These are phyloP conservation scores for Brassicogethes aeneus DNA, from an alignment of 2,888 invertebrate species.

Conservation along the genomic window DNA sequence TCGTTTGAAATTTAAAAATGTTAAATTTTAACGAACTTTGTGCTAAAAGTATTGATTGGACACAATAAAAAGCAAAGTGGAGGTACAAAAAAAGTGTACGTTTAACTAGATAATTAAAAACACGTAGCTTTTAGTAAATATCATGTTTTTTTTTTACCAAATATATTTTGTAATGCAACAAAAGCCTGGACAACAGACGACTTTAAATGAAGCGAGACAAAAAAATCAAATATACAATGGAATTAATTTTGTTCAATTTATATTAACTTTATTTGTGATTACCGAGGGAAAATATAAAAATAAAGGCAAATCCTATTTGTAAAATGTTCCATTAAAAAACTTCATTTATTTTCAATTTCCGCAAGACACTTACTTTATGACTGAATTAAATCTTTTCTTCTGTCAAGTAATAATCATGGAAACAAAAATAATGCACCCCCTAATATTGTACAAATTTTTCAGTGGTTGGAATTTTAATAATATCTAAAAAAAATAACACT, in stretches of 20 bases:
- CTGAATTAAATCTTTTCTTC: too few relatives aligned
- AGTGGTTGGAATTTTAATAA: too few relatives aligned
- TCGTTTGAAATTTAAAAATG: background rate
- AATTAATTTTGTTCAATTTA: conserved; percentile 42
- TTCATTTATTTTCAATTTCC: conserved; percentile 35
- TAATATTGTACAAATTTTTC: too few relatives aligned
- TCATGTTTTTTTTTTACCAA: conserved; percentile 15
- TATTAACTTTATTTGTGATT: conserved; percentile 41
- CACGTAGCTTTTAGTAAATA: conserved; percentile 11
- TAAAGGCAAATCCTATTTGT: conserved; percentile 28
- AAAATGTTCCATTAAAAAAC: conserved; percentile 40
- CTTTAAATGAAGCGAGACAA: conserved; percentile 19
- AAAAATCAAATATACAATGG: conserved; percentile 33
- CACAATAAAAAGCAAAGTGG: conserved; percentile 5
- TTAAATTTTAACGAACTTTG: background rate
- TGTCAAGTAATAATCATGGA: too few relatives aligned
- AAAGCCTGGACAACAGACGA: conserved; percentile 15
- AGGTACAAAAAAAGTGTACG: background rate
- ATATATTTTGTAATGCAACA: conserved; percentile 16
- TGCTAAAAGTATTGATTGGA: conserved; percentile 5
- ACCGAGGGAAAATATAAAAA: conserved; percentile 33
- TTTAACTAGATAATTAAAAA: conserved; percentile 16
- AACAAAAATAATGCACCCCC: too few relatives aligned
- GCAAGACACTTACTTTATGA: too few relatives aligned
- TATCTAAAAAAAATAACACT: too few relatives aligned